These are phyloP conservation scores for Cliona cf. orientalis DNA, from an alignment of 37 sponge, comb jelly and placozoan genomes.

Conservation along the genomic window DNA sequence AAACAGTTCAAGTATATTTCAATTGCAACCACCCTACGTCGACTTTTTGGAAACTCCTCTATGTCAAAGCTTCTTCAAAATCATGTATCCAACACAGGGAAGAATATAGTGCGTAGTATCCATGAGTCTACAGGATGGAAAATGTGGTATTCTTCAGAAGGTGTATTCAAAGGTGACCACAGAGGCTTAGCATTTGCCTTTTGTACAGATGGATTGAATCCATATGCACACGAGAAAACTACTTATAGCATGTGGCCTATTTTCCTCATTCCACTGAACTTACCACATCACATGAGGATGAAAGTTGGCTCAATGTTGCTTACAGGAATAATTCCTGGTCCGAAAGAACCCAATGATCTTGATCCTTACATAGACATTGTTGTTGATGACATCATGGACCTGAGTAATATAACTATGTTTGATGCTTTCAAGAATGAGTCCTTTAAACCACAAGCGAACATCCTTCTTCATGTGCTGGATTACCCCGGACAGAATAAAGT, in stretches of 20 bases:
- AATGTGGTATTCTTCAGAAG: background rate
- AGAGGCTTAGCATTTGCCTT: background rate
- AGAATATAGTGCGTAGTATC: background rate
- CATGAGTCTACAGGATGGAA: background rate
- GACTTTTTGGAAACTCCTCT: background rate
- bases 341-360: background rate
- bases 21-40: background rate
- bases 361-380: conserved; percentile 23
- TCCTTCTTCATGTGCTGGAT: conserved; percentile 35
- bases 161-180: background rate
- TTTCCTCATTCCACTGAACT: background rate
- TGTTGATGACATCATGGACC: conserved; percentile 10
- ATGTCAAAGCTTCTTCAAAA: background rate
- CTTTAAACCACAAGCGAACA: background rate
- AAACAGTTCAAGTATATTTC: background rate
- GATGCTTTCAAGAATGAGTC: conserved; percentile 11
- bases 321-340: conserved; percentile 23
- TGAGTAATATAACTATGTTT: background rate
- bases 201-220: conserved; percentile 28
- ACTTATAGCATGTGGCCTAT: conserved; percentile 40
- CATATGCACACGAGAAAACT: conserved; percentile 5
- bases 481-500: conserved; percentile 32
- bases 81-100: background rate
- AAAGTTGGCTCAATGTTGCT: background rate
- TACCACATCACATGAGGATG: background rate